Conservation (phyloP, 1,140 invertebrate species). For the Temnothorax curvispinosus region DNA sequence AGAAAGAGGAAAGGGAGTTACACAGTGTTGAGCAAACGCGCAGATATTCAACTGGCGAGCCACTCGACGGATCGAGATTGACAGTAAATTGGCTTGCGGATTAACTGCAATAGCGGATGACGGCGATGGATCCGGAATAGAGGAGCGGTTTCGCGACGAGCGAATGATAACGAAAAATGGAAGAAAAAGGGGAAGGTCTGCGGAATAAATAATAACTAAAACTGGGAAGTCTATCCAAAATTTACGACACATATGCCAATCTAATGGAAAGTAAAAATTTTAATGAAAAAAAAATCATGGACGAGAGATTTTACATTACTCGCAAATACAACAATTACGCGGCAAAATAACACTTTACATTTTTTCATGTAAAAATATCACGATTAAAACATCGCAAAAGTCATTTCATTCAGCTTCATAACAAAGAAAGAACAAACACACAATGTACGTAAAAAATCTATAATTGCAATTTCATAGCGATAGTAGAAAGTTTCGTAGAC, state of each 20-base stretch:
- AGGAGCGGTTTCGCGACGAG: background rate
- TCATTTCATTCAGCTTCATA: background rate
- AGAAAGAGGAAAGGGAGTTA: constrained; percentile 10
- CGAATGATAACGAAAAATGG: constrained; percentile 9
- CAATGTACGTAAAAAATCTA: background rate
- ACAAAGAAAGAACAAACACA: background rate
- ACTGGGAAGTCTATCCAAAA: background rate
- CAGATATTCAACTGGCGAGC: constrained; percentile 59
- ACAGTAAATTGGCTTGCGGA: constrained; percentile 74
- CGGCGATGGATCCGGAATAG: constrained; percentile 12
- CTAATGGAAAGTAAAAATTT: constrained; percentile 9
- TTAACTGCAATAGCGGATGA: constrained; percentile 71
- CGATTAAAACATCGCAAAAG: background rate
- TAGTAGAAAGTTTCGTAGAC: background rate
- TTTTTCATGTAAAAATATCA: background rate
- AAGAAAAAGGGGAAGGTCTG: background rate
- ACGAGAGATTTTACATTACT: background rate
- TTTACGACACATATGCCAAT: background rate
- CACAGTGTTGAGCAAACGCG: constrained; percentile 42
- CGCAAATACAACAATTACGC: background rate
- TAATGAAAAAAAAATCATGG: background rate
- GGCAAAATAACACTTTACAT: background rate
- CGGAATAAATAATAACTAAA: constrained; percentile 14
- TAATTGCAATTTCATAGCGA: background rate
- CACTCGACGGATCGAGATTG: constrained; percentile 71